Evolutionary conservation across 2,113 vertebrate genomes (phyloP), one percentile per base, ranked within the genome.

Genomic region (Zosterops hypoxanthus): DNA sequence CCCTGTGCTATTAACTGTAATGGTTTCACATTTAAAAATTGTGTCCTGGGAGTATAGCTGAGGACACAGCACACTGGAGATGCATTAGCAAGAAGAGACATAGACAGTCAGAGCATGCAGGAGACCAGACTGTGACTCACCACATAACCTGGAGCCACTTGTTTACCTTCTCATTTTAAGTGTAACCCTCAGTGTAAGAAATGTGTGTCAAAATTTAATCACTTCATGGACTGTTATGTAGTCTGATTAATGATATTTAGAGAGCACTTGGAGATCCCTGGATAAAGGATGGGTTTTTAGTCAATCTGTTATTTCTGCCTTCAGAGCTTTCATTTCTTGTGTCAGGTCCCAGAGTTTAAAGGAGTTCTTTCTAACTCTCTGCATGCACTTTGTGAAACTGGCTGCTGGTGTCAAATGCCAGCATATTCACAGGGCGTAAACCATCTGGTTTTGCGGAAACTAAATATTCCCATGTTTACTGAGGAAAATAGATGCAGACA

Each of bases 381-480:
- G 33, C 16, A 10, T 82, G 64, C 33, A 23, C 71, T 68, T 50
- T 83, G 53, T 81, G 86, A 88, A 75, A 87, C 57, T 53, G 94
- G 47, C 79, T 89, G 84, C 84, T 65, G 28, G 76, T 95, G 95
- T 97, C 91, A 96, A 96, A 97, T 73, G 79, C 82, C 78, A 93
- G 66, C 56, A 33, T 89, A 79, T 61, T 90, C 72, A 90, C 77
- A 76, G 61, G 60, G 71, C 26, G 52, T 64, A 95, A 96, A 47
- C 88, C 69, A 91, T 79, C 94, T 94, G 70, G 28, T 90, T 95
- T 94, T 92, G 56, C 89, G 95, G 92, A 95, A 95, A 94, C 78
- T 49, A 77, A 96, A 92, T 94, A 96, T 84, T 94, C 70, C 85
- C 4, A 0, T 95, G 89, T 97, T 96, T 94, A 81, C 78, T 53